Evolutionary conservation across 2,888 invertebrate species (phyloP).

Genomic region (Labia minor): DNA sequence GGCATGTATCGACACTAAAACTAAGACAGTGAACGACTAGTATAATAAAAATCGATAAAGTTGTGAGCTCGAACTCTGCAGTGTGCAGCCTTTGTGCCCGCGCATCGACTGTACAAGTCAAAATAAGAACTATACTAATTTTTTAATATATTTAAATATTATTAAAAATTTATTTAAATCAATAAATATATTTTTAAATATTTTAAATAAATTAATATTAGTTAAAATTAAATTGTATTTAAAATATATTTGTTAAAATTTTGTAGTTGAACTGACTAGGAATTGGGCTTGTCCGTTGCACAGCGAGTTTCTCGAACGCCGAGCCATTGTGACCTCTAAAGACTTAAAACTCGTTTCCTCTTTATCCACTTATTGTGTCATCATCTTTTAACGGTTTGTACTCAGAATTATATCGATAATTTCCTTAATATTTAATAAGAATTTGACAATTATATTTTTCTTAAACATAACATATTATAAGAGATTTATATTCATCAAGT

Average conservation of each 20-base stretch:
- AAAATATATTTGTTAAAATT: not conserved
- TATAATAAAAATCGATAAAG: conserved; percentile 72
- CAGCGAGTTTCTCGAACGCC: conserved; percentile 47
- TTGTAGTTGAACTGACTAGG: conserved; percentile 26
- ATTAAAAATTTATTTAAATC: not conserved
- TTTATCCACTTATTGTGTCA: conserved; percentile 57
- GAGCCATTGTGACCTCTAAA: conserved; percentile 79
- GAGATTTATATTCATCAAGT: conserved; percentile 41
- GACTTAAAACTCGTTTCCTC: conserved; percentile 54
- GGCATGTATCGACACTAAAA: conserved; percentile 59
- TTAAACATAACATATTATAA: conserved; percentile 36
- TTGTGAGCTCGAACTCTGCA: conserved; percentile 54
- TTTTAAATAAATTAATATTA: not conserved
- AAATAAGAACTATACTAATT: not conserved
- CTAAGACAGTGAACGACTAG: conserved; percentile 57
- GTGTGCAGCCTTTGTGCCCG: conserved; percentile 34
- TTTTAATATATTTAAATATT: not conserved
- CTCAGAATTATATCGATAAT: conserved; percentile 36
- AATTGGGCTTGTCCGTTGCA: not conserved
- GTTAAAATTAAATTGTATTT: not conserved
- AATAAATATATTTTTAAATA: not conserved
- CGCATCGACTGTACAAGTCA: conserved; percentile 44
- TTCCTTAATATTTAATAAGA: conserved; percentile 31
- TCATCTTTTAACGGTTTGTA: conserved; percentile 49
- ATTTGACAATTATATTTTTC: conserved; percentile 37